phyloP scores from a whole-genome alignment of 2,888 invertebrate species.

The Nomada fucata region DNA sequence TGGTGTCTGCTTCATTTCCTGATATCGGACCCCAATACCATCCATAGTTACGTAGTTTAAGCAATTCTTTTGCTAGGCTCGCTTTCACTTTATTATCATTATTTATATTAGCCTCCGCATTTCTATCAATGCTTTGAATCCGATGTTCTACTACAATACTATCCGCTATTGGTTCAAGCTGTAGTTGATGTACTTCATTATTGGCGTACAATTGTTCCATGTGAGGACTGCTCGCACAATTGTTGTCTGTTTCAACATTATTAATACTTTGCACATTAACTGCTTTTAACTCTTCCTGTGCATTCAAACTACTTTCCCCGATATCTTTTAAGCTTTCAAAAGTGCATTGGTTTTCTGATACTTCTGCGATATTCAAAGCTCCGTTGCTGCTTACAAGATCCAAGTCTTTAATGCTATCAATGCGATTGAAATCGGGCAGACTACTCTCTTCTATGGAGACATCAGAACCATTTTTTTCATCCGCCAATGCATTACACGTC shows the following conservation, averaged over 20 bases:
- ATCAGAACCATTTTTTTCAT: background rate
- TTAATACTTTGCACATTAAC: background rate
- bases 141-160: constrained; percentile 6
- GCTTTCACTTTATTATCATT: constrained; percentile 68
- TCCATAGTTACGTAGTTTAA: constrained; percentile 83
- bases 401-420: background rate
- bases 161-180: background rate
- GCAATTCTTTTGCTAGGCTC: constrained; percentile 74
- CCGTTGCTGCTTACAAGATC: constrained; percentile 7
- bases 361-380: background rate
- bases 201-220: constrained; percentile 1
- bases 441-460: constrained; percentile 8
- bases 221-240: background rate
- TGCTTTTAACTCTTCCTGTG: background rate
- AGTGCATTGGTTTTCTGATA: constrained; percentile 1
- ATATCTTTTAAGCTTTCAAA: constrained; percentile 12
- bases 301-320: constrained; percentile 4
- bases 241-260: constrained; percentile 4
- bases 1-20: constrained; percentile 89
- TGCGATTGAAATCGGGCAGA: background rate
- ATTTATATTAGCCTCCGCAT: constrained; percentile 29
- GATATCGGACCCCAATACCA: constrained; percentile 95
- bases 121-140: constrained; percentile 11
- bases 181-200: constrained; percentile 3
- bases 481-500: constrained; percentile 10